Evolutionary conservation across 2,888 invertebrate genomes (phyloP).

Genomic region (Agrilus cyanescens): DNA sequence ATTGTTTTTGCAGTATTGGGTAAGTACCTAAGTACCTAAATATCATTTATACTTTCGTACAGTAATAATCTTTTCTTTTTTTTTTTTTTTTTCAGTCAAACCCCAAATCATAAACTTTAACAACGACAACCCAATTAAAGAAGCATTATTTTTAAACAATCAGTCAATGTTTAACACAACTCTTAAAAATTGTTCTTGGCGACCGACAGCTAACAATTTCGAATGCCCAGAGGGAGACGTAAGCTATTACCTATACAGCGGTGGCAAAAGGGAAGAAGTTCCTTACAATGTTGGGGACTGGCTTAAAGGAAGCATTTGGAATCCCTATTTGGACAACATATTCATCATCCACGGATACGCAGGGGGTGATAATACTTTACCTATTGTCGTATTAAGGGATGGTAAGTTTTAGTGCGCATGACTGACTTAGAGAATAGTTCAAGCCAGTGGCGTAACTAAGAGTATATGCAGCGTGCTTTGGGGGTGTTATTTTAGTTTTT

Average conservation of each 20-base stretch:
- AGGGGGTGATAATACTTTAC: constrained; percentile 61
- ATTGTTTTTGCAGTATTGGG: no score
- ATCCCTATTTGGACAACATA: constrained; percentile 56
- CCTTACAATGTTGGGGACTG: constrained; percentile 54
- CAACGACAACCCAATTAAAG: constrained; percentile 41
- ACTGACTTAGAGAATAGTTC: no score
- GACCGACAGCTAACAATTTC: constrained; percentile 48
- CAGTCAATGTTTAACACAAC: constrained; percentile 45
- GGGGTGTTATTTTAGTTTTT: not conserved
- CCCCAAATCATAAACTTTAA: constrained; percentile 8
- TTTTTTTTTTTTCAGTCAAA: not conserved
- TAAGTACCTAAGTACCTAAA: no score
- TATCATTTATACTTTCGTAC: no score
- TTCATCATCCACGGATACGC: constrained; percentile 67
- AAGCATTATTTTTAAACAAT: constrained; percentile 51
- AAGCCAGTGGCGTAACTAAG: not conserved
- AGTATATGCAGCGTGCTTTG: constrained; percentile 3
- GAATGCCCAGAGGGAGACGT: constrained; percentile 64
- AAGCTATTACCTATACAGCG: constrained; percentile 49
- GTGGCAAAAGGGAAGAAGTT: constrained; percentile 38
- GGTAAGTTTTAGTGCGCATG: constrained; percentile 36
- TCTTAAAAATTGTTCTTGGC: constrained; percentile 58
- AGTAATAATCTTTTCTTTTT: no score
- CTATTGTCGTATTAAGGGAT: constrained; percentile 60
- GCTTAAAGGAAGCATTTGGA: constrained; percentile 59